Evolutionary conservation across 2,113 vertebrate species (phyloP).

Genomic region (Brachyhypopomus occidentalis): DNA sequence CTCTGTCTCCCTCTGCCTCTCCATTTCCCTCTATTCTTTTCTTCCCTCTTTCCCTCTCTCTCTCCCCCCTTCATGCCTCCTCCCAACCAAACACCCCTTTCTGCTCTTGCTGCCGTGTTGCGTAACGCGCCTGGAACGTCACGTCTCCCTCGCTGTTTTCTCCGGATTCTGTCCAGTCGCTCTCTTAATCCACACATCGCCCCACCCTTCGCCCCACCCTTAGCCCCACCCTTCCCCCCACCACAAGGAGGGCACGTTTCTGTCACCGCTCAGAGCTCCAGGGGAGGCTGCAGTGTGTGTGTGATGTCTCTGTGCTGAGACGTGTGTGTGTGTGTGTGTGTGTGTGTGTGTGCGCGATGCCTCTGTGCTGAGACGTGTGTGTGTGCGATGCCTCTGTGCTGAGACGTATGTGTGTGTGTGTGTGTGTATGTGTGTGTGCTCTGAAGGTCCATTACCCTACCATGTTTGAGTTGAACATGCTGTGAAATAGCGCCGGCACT

Average conservation of each 20-base stretch:
- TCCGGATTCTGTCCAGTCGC: conserved; percentile 37
- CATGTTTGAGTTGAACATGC: background rate
- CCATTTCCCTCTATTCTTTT: no score
- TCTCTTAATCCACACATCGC: conserved; percentile 25
- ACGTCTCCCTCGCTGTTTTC: conserved; percentile 70
- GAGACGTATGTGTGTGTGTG: background rate
- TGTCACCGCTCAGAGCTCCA: no score
- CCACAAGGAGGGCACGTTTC: no score
- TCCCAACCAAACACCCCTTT: conserved; percentile 60
- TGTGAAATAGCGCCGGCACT: background rate
- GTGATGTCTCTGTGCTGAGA: no score
- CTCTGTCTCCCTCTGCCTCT: no score
- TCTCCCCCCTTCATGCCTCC: conserved; percentile 44
- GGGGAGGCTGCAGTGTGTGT: no score
- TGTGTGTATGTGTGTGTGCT: background rate
- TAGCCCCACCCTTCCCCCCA: background rate
- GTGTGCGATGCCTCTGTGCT: background rate
- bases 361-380: no score
- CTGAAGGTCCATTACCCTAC: background rate
- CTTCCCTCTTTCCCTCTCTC: conserved; percentile 21
- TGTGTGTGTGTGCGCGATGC: no score
- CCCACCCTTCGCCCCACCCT: background rate
- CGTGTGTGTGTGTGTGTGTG: no score
- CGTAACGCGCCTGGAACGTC: conserved; percentile 64
- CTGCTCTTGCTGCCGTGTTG: conserved; percentile 61